These are phyloP conservation scores for Tolmerus cingulatus DNA, from an alignment of 2,888 invertebrate species.

Conservation along the genomic window DNA sequence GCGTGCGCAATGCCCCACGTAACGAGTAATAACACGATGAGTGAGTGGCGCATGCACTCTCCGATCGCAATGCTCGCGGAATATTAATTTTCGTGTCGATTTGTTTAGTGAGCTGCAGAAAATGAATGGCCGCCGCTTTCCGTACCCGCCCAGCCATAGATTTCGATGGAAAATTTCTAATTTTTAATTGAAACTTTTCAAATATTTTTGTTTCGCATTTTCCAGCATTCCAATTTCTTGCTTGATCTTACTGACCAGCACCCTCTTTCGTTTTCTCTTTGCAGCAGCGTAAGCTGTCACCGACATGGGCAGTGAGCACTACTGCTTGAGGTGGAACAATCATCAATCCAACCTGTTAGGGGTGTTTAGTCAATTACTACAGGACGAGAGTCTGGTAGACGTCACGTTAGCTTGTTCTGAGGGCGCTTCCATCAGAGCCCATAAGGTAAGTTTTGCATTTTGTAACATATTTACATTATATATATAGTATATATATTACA, in stretches of 20 bases:
- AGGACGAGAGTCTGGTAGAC: conserved; percentile 95
- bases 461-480: no score
- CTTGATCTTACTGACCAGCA: background rate
- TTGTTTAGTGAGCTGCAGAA: background rate
- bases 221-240: background rate
- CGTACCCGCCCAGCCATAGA: background rate
- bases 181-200: conserved; percentile 19
- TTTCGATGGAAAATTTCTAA: conserved; percentile 11
- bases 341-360: conserved; percentile 98
- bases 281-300: conserved; percentile 83
- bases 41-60: conserved; percentile 41
- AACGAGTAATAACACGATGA: conserved; percentile 40
- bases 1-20: conserved; percentile 46
- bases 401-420: conserved; percentile 96
- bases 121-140: conserved; percentile 5
- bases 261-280: conserved; percentile 49
- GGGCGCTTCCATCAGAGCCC: conserved; percentile 93
- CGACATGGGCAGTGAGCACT: conserved; percentile 98
- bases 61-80: conserved; percentile 19
- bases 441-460: conserved; percentile 71
- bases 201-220: conserved; percentile 14
- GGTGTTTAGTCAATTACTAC: conserved; percentile 94
- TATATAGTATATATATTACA: no score
- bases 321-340: conserved; percentile 99
- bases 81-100: conserved; percentile 39